A percentile compares a stretch with the other conserved stretches of the same genome.
Evolutionary conservation across 1,140 invertebrate species (phyloP).

Genomic region (Procambarus virginalis): DNA sequence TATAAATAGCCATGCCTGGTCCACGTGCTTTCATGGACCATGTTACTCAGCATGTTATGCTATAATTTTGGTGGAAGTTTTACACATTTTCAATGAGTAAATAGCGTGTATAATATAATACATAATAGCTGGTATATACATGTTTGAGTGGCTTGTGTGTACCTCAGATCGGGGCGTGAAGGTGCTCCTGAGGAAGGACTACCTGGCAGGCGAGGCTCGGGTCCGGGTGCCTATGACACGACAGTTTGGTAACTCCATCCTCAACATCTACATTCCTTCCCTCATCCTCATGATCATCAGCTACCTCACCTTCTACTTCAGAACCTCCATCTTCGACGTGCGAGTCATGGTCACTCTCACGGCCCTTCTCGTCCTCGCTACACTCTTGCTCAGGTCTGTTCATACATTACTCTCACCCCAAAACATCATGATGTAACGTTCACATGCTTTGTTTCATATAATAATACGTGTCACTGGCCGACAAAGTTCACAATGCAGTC

Average conservation of each 20-base stretch:
- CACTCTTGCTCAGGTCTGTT: conserved; percentile 51
- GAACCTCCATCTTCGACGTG: conserved; percentile 49
- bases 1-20: too few species aligned
- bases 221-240: conserved; percentile 47
- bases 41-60: too few species aligned
- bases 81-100: too few species aligned
- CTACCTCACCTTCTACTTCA: conserved; percentile 61
- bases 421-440: not conserved
- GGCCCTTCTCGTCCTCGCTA: conserved; percentile 51
- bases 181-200: conserved; percentile 25
- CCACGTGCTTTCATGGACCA: too few species aligned
- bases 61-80: too few species aligned
- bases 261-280: conserved; percentile 55
- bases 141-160: not conserved
- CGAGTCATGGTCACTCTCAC: conserved; percentile 49
- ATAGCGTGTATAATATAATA: too few species aligned
- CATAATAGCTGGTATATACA: too few species aligned
- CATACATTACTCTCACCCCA: not conserved
- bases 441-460: not conserved
- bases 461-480: not conserved
- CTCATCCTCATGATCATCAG: conserved; percentile 57
- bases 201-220: conserved; percentile 22
- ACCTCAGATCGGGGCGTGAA: conserved; percentile 28
- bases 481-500: too few species aligned
- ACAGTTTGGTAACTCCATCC: conserved; percentile 46